Evolutionary conservation across 2,113 vertebrate species (phyloP), one percentile per base, ranked within the genome.

Genomic region (Pampusana beccarii): DNA sequence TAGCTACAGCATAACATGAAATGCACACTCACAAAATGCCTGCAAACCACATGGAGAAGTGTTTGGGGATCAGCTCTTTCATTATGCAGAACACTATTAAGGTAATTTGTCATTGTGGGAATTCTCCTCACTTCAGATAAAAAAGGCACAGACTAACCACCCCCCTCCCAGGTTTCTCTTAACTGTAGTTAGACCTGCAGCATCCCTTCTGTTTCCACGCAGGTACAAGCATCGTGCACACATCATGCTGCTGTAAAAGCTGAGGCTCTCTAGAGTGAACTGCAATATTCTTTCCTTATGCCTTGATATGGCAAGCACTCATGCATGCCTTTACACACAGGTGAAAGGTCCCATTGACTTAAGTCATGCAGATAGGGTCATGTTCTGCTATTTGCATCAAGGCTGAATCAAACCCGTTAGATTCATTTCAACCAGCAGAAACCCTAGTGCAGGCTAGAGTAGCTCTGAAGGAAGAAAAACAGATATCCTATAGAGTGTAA

Each of bases 401-500:
- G 54, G 46, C 53, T 75, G 23, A 72, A 57, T 60, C 31, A 67
- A 86, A 51, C 74, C 16, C 4, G 1, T 23, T 74, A 80, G 62
- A 80, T 57, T 44, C 3, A 31, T 28, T 69, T 87, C 60, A 29
- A 51, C n/a, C 60, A 71, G 62, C 60, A 73, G 54, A 86, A 86
- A 54, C 21, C 56, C 11, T n/a, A 71, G n/a, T 14, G 60, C 51
- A 71, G 36, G 8, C 16, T 31, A 7, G 75, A 88, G 48, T 19
- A n/a, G 13, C 44, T 91, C 85, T 85, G n/a, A 46, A 69, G 44
- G 56, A 80, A 54, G 31, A 88, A 61, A 81, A 82, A 75, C 5
- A 80, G 74, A 56, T 77, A 92, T 5, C 25, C 44, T 92, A 60
- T 60, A 73, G 64, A 92, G 64, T 56, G 60, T 58, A 86, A 58